Percentiles rank a stretch among this genome's conserved stretches.
phyloP scores from a whole-genome alignment of 2,888 invertebrate species.

The Drosophila prolongata region DNA sequence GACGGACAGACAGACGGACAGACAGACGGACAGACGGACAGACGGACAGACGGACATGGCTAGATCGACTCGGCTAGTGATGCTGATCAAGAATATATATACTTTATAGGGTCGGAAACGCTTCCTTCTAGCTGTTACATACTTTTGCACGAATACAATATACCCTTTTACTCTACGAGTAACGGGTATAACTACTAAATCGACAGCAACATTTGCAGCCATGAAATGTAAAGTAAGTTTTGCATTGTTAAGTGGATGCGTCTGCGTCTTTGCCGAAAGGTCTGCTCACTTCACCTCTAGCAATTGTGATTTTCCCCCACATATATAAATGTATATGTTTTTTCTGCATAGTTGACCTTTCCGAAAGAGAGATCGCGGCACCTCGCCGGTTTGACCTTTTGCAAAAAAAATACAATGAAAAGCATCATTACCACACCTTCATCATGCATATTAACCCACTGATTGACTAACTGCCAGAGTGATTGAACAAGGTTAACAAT shows the following conservation, averaged over 20 bases:
- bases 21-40: too few relatives aligned
- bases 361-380: slow-evolving; percentile 40
- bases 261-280: slow-evolving; percentile 46
- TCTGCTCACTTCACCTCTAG: slow-evolving; percentile 47
- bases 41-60: too few relatives aligned
- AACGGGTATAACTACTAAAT: slow-evolving; percentile 10
- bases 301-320: neutral
- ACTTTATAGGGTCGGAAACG: too few relatives aligned
- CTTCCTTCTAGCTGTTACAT: too few relatives aligned
- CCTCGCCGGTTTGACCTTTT: slow-evolving; percentile 34
- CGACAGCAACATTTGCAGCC: slow-evolving; percentile 33
- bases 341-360: slow-evolving; percentile 32
- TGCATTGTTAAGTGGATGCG: slow-evolving; percentile 59
- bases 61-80: too few relatives aligned
- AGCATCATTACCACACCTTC: slow-evolving; percentile 35
- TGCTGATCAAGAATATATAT: too few relatives aligned
- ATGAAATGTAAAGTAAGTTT: slow-evolving; percentile 51
- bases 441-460: slow-evolving; percentile 41
- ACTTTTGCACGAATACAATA: too few relatives aligned
- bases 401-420: slow-evolving; percentile 5
- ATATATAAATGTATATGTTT: neutral
- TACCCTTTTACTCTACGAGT: too few relatives aligned
- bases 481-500: slow-evolving; percentile 33
- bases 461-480: slow-evolving; percentile 40
- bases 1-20: too few relatives aligned